These are phyloP conservation scores for Gortyna flavago DNA, from an alignment of 2,888 invertebrate genomes.

Conservation along the genomic window DNA sequence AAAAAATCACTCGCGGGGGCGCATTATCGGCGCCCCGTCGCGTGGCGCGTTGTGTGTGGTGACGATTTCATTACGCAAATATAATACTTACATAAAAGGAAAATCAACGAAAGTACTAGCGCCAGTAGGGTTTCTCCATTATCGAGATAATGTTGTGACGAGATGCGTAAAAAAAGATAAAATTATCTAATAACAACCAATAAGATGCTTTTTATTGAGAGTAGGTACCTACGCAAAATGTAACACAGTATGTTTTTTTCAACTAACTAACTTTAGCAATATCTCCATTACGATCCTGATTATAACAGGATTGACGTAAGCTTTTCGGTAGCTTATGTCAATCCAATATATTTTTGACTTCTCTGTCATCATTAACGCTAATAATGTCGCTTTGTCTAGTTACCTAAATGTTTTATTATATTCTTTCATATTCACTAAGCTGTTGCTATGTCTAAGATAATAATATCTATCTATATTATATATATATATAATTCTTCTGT, in stretches of 20 bases:
- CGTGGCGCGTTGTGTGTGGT: too few relatives aligned
- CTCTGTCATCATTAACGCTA: background rate
- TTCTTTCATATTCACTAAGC: background rate
- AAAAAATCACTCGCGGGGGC: background rate
- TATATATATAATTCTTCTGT: too few relatives aligned
- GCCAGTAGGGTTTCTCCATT: background rate
- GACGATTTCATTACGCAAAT: background rate
- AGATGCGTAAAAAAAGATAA: background rate
- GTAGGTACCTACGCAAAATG: background rate
- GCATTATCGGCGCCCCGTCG: too few relatives aligned
- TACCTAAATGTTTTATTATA: background rate
- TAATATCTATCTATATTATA: too few relatives aligned
- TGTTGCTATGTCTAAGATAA: background rate
- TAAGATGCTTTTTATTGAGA: background rate
- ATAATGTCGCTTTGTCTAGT: background rate
- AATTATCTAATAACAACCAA: background rate
- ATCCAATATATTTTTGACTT: background rate
- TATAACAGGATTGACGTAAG: background rate
- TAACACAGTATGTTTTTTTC: background rate
- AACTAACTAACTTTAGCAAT: too few relatives aligned
- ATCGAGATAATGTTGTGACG: constrained; percentile 7
- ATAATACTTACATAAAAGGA: background rate
- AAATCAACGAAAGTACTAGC: constrained; percentile 4
- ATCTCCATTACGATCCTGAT: too few relatives aligned
- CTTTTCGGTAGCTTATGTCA: background rate